phyloP scores from a whole-genome alignment of 2,888 invertebrate species.

The Andrena flavipes region DNA sequence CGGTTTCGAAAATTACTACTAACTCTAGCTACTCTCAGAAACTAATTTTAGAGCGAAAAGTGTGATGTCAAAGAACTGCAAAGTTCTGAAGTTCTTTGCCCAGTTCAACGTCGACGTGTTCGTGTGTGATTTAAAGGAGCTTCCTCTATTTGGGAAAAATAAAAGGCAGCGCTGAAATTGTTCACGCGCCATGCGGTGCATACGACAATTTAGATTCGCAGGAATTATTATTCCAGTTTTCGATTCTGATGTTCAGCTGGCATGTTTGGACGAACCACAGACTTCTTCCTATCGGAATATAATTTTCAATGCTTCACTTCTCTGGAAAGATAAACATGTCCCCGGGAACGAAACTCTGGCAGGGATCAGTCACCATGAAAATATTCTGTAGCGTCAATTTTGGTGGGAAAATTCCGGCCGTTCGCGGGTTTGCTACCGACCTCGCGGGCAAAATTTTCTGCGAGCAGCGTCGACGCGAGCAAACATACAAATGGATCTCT shows the following conservation, averaged over 20 bases:
- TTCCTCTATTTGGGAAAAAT: no score
- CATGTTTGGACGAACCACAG: no score
- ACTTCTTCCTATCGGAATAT: background rate
- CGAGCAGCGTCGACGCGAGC: background rate
- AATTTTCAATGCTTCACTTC: background rate
- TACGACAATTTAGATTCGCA: no score
- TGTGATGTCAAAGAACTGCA: background rate
- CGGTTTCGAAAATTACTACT: constrained; percentile 24
- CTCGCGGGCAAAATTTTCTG: background rate
- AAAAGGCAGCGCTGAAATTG: no score
- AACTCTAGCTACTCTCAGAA: background rate
- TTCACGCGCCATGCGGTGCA: no score
- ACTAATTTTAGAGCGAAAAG: constrained; percentile 5
- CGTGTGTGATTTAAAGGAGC: no score
- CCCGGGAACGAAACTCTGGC: background rate
- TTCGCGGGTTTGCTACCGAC: background rate
- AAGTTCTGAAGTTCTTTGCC: background rate
- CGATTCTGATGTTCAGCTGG: no score
- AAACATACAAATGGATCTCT: background rate
- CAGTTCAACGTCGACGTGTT: no score
- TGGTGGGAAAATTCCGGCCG: background rate
- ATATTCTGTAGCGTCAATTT: background rate
- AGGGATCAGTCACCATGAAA: background rate
- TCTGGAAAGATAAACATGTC: constrained; percentile 4
- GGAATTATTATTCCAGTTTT: no score